Evolutionary conservation across 2,113 vertebrate genomes (phyloP).

Genomic region (Cairina moschata): DNA sequence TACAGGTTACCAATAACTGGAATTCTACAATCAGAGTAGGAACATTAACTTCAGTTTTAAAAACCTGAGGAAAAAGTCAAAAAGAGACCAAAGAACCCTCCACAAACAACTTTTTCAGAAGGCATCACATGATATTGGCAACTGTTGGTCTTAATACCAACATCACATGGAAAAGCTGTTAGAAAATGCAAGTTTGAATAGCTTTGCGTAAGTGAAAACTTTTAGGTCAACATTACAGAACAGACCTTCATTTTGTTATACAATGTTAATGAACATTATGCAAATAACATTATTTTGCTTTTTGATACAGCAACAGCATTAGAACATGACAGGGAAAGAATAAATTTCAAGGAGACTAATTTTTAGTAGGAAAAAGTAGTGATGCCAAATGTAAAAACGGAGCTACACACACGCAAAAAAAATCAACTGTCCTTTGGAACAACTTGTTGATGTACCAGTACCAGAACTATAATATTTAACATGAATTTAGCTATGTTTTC

Average conservation of each 20-base stretch:
- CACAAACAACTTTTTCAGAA: background rate
- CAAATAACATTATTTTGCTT: background rate
- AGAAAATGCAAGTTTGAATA: background rate
- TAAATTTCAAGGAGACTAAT: background rate
- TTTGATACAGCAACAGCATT: background rate
- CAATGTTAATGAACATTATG: background rate
- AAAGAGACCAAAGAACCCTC: background rate
- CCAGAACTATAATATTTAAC: background rate
- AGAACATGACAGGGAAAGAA: background rate
- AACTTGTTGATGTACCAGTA: background rate
- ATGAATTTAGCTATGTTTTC: background rate
- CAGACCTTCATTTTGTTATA: background rate
- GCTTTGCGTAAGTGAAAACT: background rate
- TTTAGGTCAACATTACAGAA: background rate
- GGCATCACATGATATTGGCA: background rate
- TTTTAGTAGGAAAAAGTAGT: background rate
- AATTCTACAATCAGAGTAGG: background rate
- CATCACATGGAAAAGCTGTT: rapidly evolving
- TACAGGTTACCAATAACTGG: background rate
- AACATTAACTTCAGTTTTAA: background rate
- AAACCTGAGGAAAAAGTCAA: background rate
- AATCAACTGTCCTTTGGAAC: background rate
- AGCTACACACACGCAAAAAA: background rate
- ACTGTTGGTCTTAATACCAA: background rate
- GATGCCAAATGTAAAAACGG: background rate